Percentiles rank a stretch among this genome's conserved stretches.
Evolutionary conservation across 2,888 invertebrate genomes (phyloP).

Genomic region (Cremastobaeus sp.): DNA sequence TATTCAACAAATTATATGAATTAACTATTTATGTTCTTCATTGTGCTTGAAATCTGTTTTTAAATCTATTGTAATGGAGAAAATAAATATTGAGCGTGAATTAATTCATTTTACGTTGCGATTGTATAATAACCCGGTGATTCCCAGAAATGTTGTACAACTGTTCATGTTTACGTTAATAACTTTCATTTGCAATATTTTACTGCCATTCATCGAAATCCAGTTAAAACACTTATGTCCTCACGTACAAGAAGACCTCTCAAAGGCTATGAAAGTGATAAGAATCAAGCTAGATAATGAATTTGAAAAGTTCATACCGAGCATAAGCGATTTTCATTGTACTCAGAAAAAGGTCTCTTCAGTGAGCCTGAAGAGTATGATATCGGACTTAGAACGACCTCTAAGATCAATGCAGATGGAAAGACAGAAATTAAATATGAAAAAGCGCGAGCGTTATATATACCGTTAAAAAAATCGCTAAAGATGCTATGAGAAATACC

Average conservation of each 20-base stretch:
- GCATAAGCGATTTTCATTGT: conserved; percentile 25
- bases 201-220: conserved; percentile 16
- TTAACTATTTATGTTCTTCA: neutral
- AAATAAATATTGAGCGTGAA: conserved; percentile 12
- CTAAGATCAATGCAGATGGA: neutral
- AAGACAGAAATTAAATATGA: neutral
- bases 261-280: conserved; percentile 4
- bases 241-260: conserved; percentile 1
- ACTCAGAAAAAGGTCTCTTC: conserved; percentile 16
- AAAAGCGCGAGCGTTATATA: conserved; percentile 5
- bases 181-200: conserved; percentile 18
- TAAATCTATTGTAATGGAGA: conserved; percentile 1
- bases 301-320: conserved; percentile 25
- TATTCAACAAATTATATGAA: neutral
- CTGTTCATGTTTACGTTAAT: conserved; percentile 22
- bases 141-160: conserved; percentile 29
- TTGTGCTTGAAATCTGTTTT: neutral
- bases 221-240: conserved; percentile 6
- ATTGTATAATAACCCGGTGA: conserved; percentile 33
- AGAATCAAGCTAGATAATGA: neutral
- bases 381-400: conserved; percentile 11
- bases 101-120: conserved; percentile 17
- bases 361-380: conserved; percentile 18
- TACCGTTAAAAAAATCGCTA: conserved; percentile 20
- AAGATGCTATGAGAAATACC: conserved; percentile 35